Percentiles rank a stretch among this genome's conserved stretches.
phyloP scores from a whole-genome alignment of 1,140 invertebrate genomes.

The Cherax quadricarinatus region DNA sequence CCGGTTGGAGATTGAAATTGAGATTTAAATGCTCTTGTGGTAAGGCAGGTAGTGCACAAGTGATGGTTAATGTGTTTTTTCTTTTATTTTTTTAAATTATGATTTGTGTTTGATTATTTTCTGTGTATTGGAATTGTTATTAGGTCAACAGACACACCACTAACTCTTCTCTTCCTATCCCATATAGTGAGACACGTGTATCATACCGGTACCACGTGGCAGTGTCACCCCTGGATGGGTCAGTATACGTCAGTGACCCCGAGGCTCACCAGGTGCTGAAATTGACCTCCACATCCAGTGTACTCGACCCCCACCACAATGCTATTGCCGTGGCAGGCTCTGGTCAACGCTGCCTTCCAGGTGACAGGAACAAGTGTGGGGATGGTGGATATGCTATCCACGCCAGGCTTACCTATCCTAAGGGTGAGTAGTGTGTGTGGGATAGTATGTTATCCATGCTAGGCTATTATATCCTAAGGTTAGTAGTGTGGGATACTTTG shows the following conservation, averaged over 20 bases:
- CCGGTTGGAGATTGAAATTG: too few species aligned
- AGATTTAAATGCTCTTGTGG: too few species aligned
- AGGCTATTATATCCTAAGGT: too few species aligned
- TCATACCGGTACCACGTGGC: conserved; percentile 98
- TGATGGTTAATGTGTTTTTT: too few species aligned
- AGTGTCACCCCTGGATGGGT: conserved; percentile 93
- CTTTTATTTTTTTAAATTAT: too few species aligned
- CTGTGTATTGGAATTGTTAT: too few species aligned
- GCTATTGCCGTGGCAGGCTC: conserved; percentile 94
- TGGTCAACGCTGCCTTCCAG: conserved; percentile 93
- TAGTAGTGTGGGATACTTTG: too few species aligned
- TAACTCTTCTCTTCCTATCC: not conserved
- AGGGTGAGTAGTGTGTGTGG: conserved; percentile 79
- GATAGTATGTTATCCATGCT: too few species aligned
- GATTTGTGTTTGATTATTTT: too few species aligned
- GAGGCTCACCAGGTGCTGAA: conserved; percentile 95
- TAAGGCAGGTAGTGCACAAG: too few species aligned
- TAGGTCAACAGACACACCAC: too few species aligned
- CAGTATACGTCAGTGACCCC: conserved; percentile 94
- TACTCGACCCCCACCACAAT: conserved; percentile 88
- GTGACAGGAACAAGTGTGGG: conserved; percentile 95
- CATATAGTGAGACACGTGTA: conserved; percentile 89
- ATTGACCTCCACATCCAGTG: conserved; percentile 81
- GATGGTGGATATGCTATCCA: conserved; percentile 93
- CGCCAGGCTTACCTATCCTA: conserved; percentile 96